Evolutionary conservation across 1,140 invertebrate genomes (phyloP).

Genomic region (Drosophila ananassae): DNA sequence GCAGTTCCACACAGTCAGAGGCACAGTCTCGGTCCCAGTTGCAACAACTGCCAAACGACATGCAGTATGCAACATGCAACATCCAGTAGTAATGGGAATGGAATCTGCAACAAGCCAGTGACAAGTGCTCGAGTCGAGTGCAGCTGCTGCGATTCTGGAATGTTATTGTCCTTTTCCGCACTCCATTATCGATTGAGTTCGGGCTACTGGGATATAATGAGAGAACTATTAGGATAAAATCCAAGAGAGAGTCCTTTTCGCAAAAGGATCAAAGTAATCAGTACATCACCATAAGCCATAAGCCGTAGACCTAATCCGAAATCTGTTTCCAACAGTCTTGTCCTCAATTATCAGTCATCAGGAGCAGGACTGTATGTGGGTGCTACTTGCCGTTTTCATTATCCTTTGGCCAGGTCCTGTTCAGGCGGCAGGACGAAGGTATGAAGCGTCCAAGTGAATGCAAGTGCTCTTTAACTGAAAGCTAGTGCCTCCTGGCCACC

Average conservation of each 20-base stretch:
- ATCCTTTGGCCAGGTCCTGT: constrained; percentile 9
- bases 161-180: constrained; percentile 13
- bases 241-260: neutral
- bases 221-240: neutral
- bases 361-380: too few species aligned
- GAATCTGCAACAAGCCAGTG: constrained; percentile 9
- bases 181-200: neutral
- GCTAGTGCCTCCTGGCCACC: neutral
- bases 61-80: neutral
- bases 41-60: constrained; percentile 8
- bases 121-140: constrained; percentile 33
- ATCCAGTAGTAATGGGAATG: constrained; percentile 29
- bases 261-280: neutral
- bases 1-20: constrained; percentile 23
- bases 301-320: neutral
- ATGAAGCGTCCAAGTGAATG: constrained; percentile 21
- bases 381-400: constrained; percentile 26
- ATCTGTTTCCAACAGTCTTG: neutral
- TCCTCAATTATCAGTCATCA: too few species aligned
- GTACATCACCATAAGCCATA: neutral
- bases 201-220: neutral
- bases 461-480: neutral
- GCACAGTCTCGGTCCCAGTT: constrained; percentile 11
- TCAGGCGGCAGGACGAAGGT: constrained; percentile 13
- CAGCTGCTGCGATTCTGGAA: constrained; percentile 35